Evolutionary conservation across 2,113 vertebrate species (phyloP).

Genomic region (Platysternon megacephalum): DNA sequence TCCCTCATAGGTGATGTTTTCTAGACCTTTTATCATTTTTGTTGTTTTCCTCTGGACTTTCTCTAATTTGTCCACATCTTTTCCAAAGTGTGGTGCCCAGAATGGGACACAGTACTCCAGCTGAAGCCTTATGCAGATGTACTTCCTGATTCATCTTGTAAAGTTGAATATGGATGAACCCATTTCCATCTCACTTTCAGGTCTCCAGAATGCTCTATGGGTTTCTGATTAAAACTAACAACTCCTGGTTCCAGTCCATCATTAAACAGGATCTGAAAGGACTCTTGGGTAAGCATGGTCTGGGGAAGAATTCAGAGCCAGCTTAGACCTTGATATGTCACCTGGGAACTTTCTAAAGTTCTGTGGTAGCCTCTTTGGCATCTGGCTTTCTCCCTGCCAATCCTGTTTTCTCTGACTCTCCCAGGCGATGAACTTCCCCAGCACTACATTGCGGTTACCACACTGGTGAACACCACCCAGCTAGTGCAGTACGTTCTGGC

Average conservation of each 20-base stretch:
- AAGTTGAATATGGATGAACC: background rate
- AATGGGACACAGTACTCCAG: background rate
- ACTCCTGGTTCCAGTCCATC: conserved; percentile 92
- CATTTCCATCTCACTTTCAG: conserved; percentile 65
- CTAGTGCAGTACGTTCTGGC: conserved; percentile 88
- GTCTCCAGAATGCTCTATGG: conserved; percentile 89
- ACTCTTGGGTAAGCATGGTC: conserved; percentile 79
- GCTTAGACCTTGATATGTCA: background rate
- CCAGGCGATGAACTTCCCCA: conserved; percentile 83
- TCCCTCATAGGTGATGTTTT: background rate
- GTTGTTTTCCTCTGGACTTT: background rate
- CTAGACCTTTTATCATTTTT: background rate
- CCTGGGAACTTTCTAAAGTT: background rate
- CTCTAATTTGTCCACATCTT: background rate
- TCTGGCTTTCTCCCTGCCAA: background rate
- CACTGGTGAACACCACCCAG: conserved; percentile 78
- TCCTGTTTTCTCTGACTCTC: accelerated
- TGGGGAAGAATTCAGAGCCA: background rate
- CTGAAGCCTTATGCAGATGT: background rate
- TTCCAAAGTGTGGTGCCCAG: background rate
- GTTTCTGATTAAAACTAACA: conserved; percentile 90
- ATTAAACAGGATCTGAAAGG: conserved; percentile 77
- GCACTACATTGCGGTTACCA: conserved; percentile 87
- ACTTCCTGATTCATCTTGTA: background rate
- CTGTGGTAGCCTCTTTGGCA: background rate